Conservation (phyloP, 1,140 invertebrate species). For the Apis dorsata region DNA sequence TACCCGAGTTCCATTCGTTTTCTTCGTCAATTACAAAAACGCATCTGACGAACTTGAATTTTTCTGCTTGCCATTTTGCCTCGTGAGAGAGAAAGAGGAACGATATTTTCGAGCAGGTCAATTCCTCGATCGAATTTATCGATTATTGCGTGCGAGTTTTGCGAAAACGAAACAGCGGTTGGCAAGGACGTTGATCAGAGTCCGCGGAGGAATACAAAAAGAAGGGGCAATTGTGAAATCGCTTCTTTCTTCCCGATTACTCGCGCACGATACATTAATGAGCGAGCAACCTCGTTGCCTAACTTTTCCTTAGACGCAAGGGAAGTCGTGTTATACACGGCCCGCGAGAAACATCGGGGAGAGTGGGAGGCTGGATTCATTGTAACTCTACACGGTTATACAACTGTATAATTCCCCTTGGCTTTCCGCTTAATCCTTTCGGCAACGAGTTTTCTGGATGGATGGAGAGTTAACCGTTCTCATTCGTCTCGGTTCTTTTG, state of each 20-base stretch:
- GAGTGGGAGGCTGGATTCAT: constrained; percentile 23
- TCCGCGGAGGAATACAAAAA: neutral
- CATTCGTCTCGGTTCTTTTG: neutral
- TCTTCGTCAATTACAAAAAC: too few species aligned
- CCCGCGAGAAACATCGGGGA: neutral
- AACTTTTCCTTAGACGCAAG: constrained; percentile 61
- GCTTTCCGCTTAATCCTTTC: constrained; percentile 4
- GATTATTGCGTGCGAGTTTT: constrained; percentile 1
- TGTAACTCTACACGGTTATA: constrained; percentile 23
- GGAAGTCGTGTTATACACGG: constrained; percentile 23
- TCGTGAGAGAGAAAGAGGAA: too few species aligned
- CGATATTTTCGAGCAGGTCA: neutral
- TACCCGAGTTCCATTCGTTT: too few species aligned
- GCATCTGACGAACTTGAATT: too few species aligned
- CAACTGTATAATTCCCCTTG: constrained; percentile 18
- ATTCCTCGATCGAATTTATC: neutral
- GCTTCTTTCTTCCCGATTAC: constrained; percentile 37
- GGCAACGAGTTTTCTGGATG: neutral
- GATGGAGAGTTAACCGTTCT: neutral
- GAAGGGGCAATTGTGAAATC: constrained; percentile 34
- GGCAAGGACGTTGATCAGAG: constrained; percentile 38
- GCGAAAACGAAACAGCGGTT: neutral
- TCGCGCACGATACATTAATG: constrained; percentile 66
- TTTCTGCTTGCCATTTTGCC: too few species aligned
- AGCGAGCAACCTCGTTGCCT: constrained; percentile 52